These are phyloP conservation scores for Chitala chitala DNA, from an alignment of 2,113 vertebrate species.

Conservation along the genomic window DNA sequence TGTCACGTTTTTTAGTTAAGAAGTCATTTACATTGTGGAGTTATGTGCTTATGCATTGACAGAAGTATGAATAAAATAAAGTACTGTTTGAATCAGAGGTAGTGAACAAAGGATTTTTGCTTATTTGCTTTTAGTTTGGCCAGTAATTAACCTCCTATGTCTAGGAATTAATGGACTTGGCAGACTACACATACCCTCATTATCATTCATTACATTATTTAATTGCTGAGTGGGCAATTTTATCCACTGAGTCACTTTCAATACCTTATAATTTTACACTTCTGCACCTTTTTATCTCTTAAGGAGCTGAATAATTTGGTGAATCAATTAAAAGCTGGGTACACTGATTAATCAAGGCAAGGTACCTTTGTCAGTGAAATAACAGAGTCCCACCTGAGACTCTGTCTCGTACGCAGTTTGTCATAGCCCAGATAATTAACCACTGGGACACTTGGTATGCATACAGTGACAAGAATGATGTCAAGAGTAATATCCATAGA, in stretches of 20 bases:
- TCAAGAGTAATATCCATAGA: no score
- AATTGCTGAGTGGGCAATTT: slow-evolving; percentile 1
- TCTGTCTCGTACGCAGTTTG: neutral
- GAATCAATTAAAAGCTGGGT: no score
- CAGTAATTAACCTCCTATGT: slow-evolving; percentile 7
- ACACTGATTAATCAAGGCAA: no score
- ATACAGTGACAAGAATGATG: neutral
- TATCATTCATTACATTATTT: slow-evolving; percentile 7
- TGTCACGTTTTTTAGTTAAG: neutral
- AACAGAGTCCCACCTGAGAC: neutral
- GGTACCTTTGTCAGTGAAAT: neutral
- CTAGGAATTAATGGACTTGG: neutral
- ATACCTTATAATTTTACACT: neutral
- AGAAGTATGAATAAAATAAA: neutral
- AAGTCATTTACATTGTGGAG: neutral
- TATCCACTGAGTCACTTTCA: slow-evolving; percentile 2
- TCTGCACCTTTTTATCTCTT: neutral
- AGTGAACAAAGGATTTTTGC: neutral
- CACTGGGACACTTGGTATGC: neutral
- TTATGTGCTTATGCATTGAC: no score
- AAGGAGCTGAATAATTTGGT: neutral
- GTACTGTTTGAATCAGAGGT: neutral
- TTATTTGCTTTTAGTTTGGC: neutral
- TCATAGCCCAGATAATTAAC: neutral
- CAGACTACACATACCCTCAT: slow-evolving; percentile 7